Percentiles rank a stretch among this genome's conserved stretches.
phyloP scores from a whole-genome alignment of 2,888 invertebrate species.

The Caenorhabditis sp. region DNA sequence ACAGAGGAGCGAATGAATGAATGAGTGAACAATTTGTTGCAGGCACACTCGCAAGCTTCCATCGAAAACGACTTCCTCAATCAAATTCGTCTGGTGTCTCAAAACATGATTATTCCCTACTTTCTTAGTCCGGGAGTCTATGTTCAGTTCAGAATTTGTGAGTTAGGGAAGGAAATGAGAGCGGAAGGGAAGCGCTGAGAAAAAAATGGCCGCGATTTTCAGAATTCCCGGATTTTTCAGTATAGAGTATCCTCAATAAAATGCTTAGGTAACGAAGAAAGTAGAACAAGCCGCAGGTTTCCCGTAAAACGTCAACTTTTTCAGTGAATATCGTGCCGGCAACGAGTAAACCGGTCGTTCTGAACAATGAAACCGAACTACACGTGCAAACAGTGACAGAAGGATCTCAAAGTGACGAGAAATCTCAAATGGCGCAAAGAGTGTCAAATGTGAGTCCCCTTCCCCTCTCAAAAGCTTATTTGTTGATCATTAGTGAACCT shows the following conservation, averaged over 20 bases:
- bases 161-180: constrained; percentile 9
- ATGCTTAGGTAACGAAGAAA: too few species aligned
- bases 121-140: constrained; percentile 64
- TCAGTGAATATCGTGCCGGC: constrained; percentile 63
- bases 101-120: constrained; percentile 69
- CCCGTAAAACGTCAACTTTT: constrained; percentile 4
- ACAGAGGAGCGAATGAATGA: not conserved
- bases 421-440: constrained; percentile 31
- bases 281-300: too few species aligned
- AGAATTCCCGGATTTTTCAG: too few species aligned
- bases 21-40: constrained; percentile 9
- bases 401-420: constrained; percentile 30
- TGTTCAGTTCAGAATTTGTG: constrained; percentile 67
- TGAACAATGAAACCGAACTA: constrained; percentile 63
- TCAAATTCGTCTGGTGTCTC: constrained; percentile 71
- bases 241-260: too few species aligned
- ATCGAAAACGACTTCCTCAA: constrained; percentile 71
- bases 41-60: constrained; percentile 55
- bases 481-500: not conserved
- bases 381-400: constrained; percentile 59
- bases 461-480: too few species aligned
- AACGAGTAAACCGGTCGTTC: constrained; percentile 56
- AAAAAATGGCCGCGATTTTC: too few species aligned
- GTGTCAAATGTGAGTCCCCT: constrained; percentile 33
- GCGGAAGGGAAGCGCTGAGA: too few species aligned